phyloP scores from a whole-genome alignment of 2,888 invertebrate genomes.

The Odontocolon sp. region DNA sequence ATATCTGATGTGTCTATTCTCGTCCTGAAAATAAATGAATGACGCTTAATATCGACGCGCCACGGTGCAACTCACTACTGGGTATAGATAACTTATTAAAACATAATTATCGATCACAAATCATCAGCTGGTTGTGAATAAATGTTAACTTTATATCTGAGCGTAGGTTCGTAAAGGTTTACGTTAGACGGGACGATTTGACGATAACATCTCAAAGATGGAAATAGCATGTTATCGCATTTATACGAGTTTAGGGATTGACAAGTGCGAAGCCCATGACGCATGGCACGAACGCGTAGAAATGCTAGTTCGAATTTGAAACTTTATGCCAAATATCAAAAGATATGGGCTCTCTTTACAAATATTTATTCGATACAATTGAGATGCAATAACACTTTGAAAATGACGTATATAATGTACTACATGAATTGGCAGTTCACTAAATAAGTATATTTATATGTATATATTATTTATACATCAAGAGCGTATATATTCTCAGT shows the following conservation, averaged over 20 bases:
- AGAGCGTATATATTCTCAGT: not conserved
- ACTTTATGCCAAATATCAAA: constrained; percentile 2
- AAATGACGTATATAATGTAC: not conserved
- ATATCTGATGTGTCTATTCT: constrained; percentile 30
- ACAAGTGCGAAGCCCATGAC: not conserved
- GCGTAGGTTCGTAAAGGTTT: constrained; percentile 55
- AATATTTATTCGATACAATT: constrained; percentile 15
- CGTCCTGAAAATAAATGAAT: constrained; percentile 11
- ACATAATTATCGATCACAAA: constrained; percentile 68
- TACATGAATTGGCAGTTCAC: not conserved
- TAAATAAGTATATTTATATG: not conserved
- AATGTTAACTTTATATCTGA: constrained; percentile 69
- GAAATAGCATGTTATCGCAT: too few species aligned
- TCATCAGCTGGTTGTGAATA: constrained; percentile 78
- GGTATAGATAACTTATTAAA: constrained; percentile 28
- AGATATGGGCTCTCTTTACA: not conserved
- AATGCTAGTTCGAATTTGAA: not conserved
- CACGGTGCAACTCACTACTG: not conserved
- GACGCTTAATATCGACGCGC: not conserved
- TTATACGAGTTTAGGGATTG: not conserved
- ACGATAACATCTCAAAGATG: constrained; percentile 6
- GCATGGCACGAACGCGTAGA: not conserved
- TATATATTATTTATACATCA: not conserved
- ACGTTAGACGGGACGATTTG: constrained; percentile 55
- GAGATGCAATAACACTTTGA: not conserved